Conservation (phyloP, 2,113 vertebrate genomes). For the Eptatretus burgeri region DNA sequence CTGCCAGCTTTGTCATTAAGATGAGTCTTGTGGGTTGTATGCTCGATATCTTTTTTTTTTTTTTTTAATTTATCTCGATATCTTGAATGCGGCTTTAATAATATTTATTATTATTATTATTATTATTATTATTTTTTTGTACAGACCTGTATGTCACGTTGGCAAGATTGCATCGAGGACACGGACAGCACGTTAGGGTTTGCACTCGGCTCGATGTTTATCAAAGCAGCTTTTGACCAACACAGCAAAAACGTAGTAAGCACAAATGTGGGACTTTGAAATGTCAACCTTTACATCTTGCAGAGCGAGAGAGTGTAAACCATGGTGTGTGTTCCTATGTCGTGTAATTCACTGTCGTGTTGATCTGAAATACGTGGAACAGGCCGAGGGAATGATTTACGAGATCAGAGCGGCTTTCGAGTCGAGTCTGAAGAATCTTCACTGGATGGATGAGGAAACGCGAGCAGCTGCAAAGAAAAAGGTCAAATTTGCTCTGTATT, state of each 20-base stretch:
- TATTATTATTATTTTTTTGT: conserved; percentile 8
- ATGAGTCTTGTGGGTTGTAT: not conserved
- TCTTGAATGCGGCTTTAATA: not conserved
- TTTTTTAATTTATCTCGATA: no score
- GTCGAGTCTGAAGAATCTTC: conserved; percentile 31
- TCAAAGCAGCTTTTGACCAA: conserved; percentile 74
- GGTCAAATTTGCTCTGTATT: conserved; percentile 17
- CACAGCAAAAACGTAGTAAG: conserved; percentile 77
- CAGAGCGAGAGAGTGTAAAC: no score
- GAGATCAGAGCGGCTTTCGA: conserved; percentile 65
- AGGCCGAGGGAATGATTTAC: conserved; percentile 83
- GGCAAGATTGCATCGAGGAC: conserved; percentile 90
- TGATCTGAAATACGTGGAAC: conserved; percentile 4
- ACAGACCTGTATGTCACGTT: conserved; percentile 74
- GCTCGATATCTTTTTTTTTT: no score
- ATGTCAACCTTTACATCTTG: no score
- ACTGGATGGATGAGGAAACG: conserved; percentile 73
- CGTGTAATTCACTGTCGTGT: no score
- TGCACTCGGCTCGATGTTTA: conserved; percentile 66
- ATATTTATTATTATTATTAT: conserved; percentile 3
- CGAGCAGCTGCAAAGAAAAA: conserved; percentile 64
- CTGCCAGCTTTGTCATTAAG: no score
- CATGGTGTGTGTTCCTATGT: no score
- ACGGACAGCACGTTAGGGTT: conserved; percentile 79
- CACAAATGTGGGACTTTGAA: conserved; percentile 8